These are phyloP conservation scores for Cochlearius cochlearius DNA, from an alignment of 2,113 vertebrate species.

Conservation along the genomic window DNA sequence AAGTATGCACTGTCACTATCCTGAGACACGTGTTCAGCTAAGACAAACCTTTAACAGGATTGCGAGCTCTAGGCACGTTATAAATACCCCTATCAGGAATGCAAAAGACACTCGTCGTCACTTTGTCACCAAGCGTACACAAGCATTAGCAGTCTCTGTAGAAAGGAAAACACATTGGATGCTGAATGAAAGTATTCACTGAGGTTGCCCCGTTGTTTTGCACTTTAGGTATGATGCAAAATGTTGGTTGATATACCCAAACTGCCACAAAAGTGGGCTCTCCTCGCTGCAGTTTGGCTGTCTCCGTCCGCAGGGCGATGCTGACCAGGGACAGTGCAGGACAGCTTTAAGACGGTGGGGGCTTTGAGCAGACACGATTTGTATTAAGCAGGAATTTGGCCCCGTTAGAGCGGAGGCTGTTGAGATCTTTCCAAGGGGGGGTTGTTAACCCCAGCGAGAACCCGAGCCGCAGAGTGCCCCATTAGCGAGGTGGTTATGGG, in stretches of 20 bases:
- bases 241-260: neutral
- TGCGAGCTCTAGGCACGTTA: neutral
- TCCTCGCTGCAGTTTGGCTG: no score
- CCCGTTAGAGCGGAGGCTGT: neutral
- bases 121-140: neutral
- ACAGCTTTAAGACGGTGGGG: rapidly evolving
- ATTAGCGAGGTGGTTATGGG: rapidly evolving
- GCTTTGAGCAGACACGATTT: neutral
- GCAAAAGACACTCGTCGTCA: neutral
- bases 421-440: neutral
- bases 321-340: neutral
- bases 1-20: neutral
- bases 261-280: neutral
- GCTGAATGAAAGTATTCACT: neutral
- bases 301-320: neutral
- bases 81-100: neutral
- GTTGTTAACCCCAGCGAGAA: neutral
- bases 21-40: neutral
- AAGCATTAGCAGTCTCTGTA: neutral
- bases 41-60: constrained; percentile 1
- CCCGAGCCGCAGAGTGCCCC: neutral
- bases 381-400: neutral
- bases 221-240: rapidly evolving
- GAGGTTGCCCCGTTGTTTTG: neutral
- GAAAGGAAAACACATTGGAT: neutral